Percentiles rank a stretch among this genome's conserved stretches.
Conservation (phyloP, 2,797 vertebrate species). For the Acestrorhynchus altus region DNA sequence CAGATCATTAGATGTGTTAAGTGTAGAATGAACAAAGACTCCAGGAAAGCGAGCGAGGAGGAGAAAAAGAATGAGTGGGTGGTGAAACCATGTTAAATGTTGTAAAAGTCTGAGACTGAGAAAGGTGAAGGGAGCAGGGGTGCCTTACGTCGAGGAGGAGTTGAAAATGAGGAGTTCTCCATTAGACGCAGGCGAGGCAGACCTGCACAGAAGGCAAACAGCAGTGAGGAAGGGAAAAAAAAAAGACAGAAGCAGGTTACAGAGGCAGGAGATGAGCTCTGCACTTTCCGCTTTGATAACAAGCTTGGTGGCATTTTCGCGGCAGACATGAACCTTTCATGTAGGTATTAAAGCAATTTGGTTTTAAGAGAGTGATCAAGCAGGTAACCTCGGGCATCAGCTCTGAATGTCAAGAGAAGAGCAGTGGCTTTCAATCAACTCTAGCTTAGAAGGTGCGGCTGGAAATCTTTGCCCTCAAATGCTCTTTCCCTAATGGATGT, state of each 20-base stretch:
- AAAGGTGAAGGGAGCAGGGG: slow-evolving; percentile 43
- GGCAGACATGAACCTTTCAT: slow-evolving; percentile 42
- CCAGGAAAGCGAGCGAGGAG: slow-evolving; percentile 13
- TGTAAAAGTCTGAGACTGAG: slow-evolving; percentile 30
- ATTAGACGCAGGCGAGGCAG: slow-evolving; percentile 31
- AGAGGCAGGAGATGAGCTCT: slow-evolving; percentile 35
- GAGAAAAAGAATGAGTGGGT: slow-evolving; percentile 33
- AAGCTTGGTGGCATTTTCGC: slow-evolving; percentile 48
- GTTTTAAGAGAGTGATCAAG: slow-evolving; percentile 48
- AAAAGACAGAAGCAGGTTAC: slow-evolving; percentile 30
- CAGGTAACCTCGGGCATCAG: slow-evolving; percentile 27
- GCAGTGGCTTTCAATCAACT: slow-evolving; percentile 13
- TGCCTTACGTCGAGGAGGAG: slow-evolving; percentile 49
- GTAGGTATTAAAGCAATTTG: slow-evolving; percentile 50
- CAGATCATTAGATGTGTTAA: slow-evolving; percentile 62
- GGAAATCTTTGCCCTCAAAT: not conserved
- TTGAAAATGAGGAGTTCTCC: slow-evolving; percentile 33
- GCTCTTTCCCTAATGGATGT: not conserved
- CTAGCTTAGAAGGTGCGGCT: not conserved
- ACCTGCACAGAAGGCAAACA: slow-evolving; percentile 11
- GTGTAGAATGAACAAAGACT: slow-evolving; percentile 58
- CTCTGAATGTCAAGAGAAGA: slow-evolving; percentile 29
- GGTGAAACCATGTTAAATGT: slow-evolving; percentile 32
- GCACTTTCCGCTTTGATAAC: slow-evolving; percentile 40
- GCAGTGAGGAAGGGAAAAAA: slow-evolving; percentile 4